Base-by-base conservation (phyloP, 2,888 invertebrate species). In the Plemyria rubiginata region DNA sequence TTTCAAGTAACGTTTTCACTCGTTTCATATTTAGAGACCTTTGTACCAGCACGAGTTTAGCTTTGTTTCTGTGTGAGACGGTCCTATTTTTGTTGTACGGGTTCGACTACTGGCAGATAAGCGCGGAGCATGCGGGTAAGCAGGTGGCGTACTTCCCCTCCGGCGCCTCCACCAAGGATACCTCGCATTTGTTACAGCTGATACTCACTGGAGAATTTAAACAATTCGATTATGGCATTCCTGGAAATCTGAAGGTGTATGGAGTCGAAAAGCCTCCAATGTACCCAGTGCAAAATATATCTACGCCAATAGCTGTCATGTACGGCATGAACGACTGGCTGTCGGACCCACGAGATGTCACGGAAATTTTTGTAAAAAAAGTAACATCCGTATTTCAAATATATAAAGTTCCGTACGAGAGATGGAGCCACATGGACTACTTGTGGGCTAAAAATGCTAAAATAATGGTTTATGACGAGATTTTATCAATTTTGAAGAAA, bases 151-250 rank as follows among this genome's bases (percentile, higher is more conserved):
- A 81, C 55, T 16, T 68, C 13, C 77, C 77, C 1, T 86, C 92
- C 9, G 94, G 94, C 0, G 80, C 88, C 0, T 91, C 93, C 0
- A 76, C 81, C 0, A 83, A 87, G 67, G 92, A 93, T 65, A 64
- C 93, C 12, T 29, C 73, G 15, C 84, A 82, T 63, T 80, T 73
- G 53, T 66, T 69, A 45, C 84, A 84, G 68, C 58, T 54, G n/a
- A 50, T 75, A 5, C 49, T 64, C 15, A 71, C 74, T 2, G 66
- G 65, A 8, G 54, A 65, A 11, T 84, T 84, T 55, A 57, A 66
- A 12, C 71, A 68, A 36, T 84, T 67, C 54, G 78, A 82, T 32
- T 69, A 75, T 40, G 78, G 78, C 7, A 11, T 38, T 4, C 15
- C 28, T 8, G 60, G 52, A 32, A 84, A 82, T 57, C 4, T 52